A percentile compares a stretch with the other conserved stretches of the same genome.
Conservation (phyloP, 2,888 invertebrate genomes). For the Congeria kusceri region DNA sequence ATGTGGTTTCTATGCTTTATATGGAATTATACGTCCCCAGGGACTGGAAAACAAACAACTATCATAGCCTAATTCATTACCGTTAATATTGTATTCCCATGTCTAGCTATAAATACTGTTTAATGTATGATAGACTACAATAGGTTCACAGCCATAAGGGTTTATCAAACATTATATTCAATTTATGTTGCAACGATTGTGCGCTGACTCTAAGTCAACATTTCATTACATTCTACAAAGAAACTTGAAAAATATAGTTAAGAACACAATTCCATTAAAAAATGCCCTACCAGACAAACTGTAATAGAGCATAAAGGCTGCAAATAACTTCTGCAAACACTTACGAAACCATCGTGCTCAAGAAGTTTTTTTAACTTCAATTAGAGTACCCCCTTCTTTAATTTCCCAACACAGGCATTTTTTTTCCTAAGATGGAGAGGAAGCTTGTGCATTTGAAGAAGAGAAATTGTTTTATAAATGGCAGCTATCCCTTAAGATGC, state of each 20-base stretch:
- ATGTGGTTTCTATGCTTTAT: conserved; percentile 56
- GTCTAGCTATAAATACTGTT: no score
- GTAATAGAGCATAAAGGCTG: no score
- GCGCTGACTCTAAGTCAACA: no score
- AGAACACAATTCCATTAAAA: no score
- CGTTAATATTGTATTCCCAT: no score
- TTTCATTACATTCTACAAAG: no score
- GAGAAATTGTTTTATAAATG: conserved; percentile 43
- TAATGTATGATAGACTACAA: no score
- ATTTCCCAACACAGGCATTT: not conserved
- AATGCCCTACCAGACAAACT: no score
- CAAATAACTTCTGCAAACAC: conserved; percentile 8
- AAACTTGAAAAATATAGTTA: no score
- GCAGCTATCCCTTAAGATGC: conserved; percentile 35
- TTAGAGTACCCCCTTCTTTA: conserved; percentile 31
- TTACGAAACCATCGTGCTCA: conserved; percentile 6
- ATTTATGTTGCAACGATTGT: no score
- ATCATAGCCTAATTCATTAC: conserved; percentile 9
- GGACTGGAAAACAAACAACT: conserved; percentile 56
- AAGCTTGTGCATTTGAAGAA: conserved; percentile 12
- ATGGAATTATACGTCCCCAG: conserved; percentile 52
- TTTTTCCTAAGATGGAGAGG: conserved; percentile 5
- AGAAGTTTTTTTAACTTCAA: conserved; percentile 49
- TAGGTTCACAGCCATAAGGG: no score
- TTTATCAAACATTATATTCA: no score